Evolutionary conservation across 2,797 vertebrate genomes (phyloP).

Genomic region (Macropus fuliginosus): DNA sequence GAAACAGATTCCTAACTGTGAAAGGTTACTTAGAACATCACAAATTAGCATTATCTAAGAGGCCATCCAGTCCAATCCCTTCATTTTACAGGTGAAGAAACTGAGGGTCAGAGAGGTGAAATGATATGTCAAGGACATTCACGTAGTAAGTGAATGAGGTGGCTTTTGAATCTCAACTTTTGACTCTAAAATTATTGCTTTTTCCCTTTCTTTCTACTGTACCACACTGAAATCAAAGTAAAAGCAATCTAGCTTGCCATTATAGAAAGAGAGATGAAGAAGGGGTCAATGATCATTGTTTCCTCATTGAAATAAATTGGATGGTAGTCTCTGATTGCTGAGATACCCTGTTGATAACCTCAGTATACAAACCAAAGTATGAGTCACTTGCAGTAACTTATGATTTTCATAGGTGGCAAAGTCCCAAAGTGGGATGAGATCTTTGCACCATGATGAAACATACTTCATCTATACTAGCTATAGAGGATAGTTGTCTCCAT

Average conservation of each 20-base stretch:
- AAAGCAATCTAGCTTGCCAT: not conserved
- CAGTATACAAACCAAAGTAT: no score
- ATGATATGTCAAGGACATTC: not conserved
- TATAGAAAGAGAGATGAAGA: not conserved
- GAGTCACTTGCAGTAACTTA: no score
- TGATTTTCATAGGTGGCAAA: no score
- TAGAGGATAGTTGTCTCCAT: no score
- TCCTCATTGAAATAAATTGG: no score
- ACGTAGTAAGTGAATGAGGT: not conserved
- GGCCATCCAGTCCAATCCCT: not conserved
- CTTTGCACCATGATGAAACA: no score
- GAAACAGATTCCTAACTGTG: not conserved
- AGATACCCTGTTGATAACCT: no score
- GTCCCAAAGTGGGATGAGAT: no score
- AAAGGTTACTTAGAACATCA: not conserved
- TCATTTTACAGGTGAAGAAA: not conserved
- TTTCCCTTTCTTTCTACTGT: not conserved
- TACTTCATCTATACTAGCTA: no score
- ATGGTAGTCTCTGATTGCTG: no score
- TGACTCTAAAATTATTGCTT: not conserved
- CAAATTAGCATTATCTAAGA: not conserved
- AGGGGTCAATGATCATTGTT: no score
- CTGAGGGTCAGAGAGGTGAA: not conserved
- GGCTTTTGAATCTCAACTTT: not conserved
- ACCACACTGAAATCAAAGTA: not conserved